Percentiles rank a stretch among this genome's conserved stretches.
Conservation (phyloP, 2,797 vertebrate genomes). For the Hybognathus amarus region DNA sequence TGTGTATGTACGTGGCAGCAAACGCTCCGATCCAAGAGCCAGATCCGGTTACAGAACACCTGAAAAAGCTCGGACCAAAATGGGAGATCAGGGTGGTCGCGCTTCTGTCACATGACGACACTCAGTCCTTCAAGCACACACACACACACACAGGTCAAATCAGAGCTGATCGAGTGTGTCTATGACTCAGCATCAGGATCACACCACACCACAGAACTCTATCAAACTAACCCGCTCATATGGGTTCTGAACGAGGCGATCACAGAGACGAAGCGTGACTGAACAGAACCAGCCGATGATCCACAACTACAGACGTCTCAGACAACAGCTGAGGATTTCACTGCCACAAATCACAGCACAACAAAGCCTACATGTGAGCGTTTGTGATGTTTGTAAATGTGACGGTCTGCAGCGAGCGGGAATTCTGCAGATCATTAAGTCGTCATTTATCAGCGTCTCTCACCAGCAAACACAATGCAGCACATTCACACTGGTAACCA, state of each 20-base stretch:
- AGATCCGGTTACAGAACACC: constrained; percentile 56
- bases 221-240: background rate
- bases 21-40: constrained; percentile 9
- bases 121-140: constrained; percentile 38
- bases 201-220: constrained; percentile 18
- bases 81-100: constrained; percentile 32
- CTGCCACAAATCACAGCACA: background rate
- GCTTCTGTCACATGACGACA: constrained; percentile 56
- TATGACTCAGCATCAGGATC: constrained; percentile 63
- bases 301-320: constrained; percentile 19
- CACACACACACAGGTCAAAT: constrained; percentile 20
- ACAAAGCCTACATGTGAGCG: background rate
- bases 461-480: constrained; percentile 86
- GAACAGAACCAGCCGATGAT: constrained; percentile 2
- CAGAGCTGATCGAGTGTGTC: constrained; percentile 46
- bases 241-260: background rate
- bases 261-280: background rate
- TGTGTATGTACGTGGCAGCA: background rate
- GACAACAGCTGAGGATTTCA: background rate
- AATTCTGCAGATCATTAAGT: constrained; percentile 86
- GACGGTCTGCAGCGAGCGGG: constrained; percentile 81
- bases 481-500: constrained; percentile 79
- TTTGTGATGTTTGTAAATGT: constrained; percentile 68
- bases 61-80: constrained; percentile 54
- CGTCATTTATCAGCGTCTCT: constrained; percentile 86